Evolutionary conservation across 1,140 invertebrate genomes (phyloP), one percentile per base, ranked within the genome.

Genomic region (Parasteatoda tepidariorum): DNA sequence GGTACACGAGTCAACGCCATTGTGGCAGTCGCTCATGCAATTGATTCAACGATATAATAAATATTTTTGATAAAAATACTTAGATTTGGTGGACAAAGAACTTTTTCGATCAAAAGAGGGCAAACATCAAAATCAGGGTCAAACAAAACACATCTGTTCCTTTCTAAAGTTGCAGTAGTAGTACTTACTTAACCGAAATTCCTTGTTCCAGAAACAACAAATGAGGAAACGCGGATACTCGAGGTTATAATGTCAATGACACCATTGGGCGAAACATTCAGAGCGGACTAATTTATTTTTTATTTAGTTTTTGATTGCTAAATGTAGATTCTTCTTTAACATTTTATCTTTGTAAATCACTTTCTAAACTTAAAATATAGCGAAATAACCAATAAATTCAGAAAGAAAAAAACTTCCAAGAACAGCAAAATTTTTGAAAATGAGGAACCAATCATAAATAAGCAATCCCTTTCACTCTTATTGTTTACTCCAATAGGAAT

Each of bases 1-100:
- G 85, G 85, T 28, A 85, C 86, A n/a, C 83, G 61, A 68, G 86
- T 84, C 70, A 85, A 82, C 34, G 86, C 83, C 83, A 85, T 84
- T 68, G 66, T 81, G 78, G 66, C 54, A 59, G 66, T 70, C 66
- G 22, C 66, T 30, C 22, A 26, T 26, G 57, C 48, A 83, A 64
- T 64, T 13, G 28, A 59, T 11, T 6, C 5, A 59, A 5, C 41
- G 15, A 22, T 26, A 9, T 3, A 38, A 18, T 26, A 24, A 67
- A 34, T 67, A 11, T 9, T 26, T 62, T 62, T 26, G 9, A 28
- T 2, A 3, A 4, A 13, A 34, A 34, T n/a, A 67, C 30, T 9
- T 34, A 31, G 31, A 11, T 13, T 34, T 41, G 5, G 38, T 6
- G 13, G 38, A 41, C 5, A 41, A 41, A 13, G 38, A n/a, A n/a